Base-by-base conservation (phyloP, 2,113 vertebrate genomes). In the Mola mola region DNA sequence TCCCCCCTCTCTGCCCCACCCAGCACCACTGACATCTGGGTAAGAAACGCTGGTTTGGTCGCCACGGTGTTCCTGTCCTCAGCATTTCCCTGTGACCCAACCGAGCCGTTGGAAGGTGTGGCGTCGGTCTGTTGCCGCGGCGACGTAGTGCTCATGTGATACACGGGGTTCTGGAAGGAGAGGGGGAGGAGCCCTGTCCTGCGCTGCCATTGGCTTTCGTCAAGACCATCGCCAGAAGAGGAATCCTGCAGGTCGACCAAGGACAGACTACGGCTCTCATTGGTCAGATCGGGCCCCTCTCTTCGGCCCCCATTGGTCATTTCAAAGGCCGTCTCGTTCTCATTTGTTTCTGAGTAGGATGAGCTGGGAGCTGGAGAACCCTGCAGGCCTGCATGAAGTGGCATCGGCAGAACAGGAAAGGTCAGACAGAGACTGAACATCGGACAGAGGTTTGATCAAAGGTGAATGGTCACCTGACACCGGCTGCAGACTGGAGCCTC, bases 111-210 rank as follows among this genome's bases (percentile, higher is more conserved):
- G 0, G 96, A 94, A 19, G 94, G 87, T 1, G 83, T 75, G 37
- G 81, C 76, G 0, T 85, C 85, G 0, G 55, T 17, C 48, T 64
- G 75, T 26, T 81, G 94, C 0, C 95, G 92, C 0, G 96, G 96
- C 0, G 96, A 97, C 1, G 97, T 92, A 0, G 95, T 92, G 0
- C 94, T 95, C 97, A 99, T 99, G 90, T 99, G 96, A 88, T 98
- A 99, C 29, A 99, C 96, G 0, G 96, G 97, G 84, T 98, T 99
- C 90, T 99, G 97, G 88, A 99, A 98, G 52, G 96, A 98, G 11
- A 98, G 93, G 0, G 97, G 96, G 0, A 99, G 82, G n/a, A 99
- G 94, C 83, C 93, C 96, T 0, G 92, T 92, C 53, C 96, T 86
- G 58, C 95, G 83, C 52, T 87, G 87, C 85, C 86, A 86, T 57